Conservation (phyloP, 2,888 invertebrate genomes). For the Drosophila rubida region DNA sequence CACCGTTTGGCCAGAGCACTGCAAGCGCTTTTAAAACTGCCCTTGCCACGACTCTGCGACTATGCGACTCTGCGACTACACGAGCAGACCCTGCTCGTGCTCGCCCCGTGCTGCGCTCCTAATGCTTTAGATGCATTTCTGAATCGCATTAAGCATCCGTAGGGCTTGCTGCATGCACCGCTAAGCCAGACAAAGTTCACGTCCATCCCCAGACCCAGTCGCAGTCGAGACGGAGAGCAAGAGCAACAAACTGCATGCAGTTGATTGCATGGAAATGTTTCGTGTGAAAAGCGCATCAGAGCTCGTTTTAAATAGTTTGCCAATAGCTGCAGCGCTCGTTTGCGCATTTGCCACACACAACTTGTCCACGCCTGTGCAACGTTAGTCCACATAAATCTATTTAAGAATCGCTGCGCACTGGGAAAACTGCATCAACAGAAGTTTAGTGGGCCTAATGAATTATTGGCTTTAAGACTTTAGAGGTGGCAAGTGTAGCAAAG, state of each 20-base stretch:
- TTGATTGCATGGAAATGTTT: constrained; percentile 51
- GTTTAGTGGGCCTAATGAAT: too few relatives aligned
- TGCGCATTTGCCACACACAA: background rate
- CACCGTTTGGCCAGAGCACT: constrained; percentile 28
- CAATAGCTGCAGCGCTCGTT: constrained; percentile 19
- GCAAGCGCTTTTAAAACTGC: constrained; percentile 52
- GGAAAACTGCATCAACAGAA: too few relatives aligned
- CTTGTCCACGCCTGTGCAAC: background rate
- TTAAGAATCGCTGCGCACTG: background rate
- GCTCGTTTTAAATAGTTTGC: constrained; percentile 31
- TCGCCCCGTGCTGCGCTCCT: background rate
- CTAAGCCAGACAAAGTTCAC: constrained; percentile 73
- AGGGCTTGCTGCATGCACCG: constrained; percentile 40
- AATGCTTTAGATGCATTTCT: constrained; percentile 54
- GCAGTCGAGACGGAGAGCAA: constrained; percentile 21
- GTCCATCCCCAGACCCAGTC: constrained; percentile 49
- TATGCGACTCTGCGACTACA: background rate
- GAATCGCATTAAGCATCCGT: constrained; percentile 52
- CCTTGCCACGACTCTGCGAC: constrained; percentile 24
- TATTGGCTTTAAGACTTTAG: too few relatives aligned
- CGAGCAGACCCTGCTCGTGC: background rate
- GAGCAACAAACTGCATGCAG: constrained; percentile 17
- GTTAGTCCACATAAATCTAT: background rate
- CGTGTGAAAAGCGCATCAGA: constrained; percentile 33
- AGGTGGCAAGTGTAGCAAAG: too few relatives aligned